Percentiles rank a stretch among this genome's conserved stretches.
Evolutionary conservation across 2,113 vertebrate genomes (phyloP).

Genomic region (Micromys minutus): DNA sequence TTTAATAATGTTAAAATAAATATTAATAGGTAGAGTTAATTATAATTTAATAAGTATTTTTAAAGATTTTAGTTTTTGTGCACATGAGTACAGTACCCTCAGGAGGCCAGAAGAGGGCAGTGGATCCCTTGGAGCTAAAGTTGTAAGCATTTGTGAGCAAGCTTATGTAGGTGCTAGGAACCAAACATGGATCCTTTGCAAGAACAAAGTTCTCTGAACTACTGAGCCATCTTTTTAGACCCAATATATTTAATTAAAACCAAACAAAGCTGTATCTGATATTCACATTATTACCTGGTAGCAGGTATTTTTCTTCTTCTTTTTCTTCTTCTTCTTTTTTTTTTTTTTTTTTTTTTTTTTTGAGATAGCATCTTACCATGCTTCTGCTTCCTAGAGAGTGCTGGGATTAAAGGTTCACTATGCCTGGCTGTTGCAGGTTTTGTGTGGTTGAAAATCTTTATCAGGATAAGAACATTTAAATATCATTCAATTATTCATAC

Average conservation of each 20-base stretch:
- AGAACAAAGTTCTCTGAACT: not conserved
- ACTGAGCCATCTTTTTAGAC: not conserved
- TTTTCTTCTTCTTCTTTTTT: too few species aligned
- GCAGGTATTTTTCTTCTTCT: not conserved
- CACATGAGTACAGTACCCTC: not conserved
- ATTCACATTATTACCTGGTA: slow-evolving; percentile 40
- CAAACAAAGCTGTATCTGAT: not conserved
- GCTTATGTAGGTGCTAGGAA: not conserved
- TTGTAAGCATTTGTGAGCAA: not conserved
- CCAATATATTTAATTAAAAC: slow-evolving; percentile 13
- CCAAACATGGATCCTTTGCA: not conserved
- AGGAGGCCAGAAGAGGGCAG: not conserved
- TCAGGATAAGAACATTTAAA: slow-evolving; percentile 33
- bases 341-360: too few species aligned
- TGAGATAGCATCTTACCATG: not conserved
- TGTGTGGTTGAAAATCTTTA: not conserved
- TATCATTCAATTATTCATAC: slow-evolving; percentile 29
- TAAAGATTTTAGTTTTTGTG: not conserved
- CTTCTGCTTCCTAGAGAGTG: not conserved
- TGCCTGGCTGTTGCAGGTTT: not conserved
- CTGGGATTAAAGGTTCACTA: not conserved
- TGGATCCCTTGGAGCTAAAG: too few species aligned
- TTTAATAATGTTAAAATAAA: slow-evolving; percentile 38
- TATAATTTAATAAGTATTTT: slow-evolving; percentile 20
- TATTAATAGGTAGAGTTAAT: slow-evolving; percentile 39